Evolutionary conservation across 1,140 invertebrate genomes (phyloP).

Genomic region (Rhizoglyphus robini): DNA sequence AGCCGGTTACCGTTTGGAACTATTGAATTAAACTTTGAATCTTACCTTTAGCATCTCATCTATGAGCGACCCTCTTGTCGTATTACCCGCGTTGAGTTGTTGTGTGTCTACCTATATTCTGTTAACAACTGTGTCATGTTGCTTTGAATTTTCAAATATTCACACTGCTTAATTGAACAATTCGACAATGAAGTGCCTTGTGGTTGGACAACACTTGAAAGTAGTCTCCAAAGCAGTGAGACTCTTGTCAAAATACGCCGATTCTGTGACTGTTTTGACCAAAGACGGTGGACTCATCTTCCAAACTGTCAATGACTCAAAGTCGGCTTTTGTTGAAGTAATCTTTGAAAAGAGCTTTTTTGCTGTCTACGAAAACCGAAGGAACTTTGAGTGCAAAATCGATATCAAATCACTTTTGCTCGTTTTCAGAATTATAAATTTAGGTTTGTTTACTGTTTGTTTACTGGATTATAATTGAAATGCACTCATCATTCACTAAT

Average conservation of each 20-base stretch:
- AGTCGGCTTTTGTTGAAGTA: background rate
- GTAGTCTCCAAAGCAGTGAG: background rate
- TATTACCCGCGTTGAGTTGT: too few species aligned
- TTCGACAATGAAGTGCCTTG: background rate
- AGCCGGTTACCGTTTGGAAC: too few species aligned
- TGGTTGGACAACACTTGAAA: background rate
- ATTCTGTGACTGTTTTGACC: background rate
- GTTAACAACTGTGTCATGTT: too few species aligned
- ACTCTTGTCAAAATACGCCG: background rate
- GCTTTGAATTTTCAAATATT: too few species aligned
- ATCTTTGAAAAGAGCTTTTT: background rate
- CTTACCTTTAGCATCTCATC: too few species aligned
- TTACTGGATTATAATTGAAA: too few species aligned
- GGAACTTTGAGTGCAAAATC: background rate
- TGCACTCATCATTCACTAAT: too few species aligned
- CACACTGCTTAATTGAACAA: background rate
- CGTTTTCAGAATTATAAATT: background rate
- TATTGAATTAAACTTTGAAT: too few species aligned
- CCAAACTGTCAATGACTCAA: background rate
- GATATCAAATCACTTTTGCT: background rate
- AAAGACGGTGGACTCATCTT: background rate
- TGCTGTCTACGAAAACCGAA: background rate
- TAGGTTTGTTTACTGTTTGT: background rate
- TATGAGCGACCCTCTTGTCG: too few species aligned
- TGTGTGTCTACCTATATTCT: too few species aligned